Percentiles rank a stretch among this genome's conserved stretches.
Conservation (phyloP, 2,797 vertebrate species). For the Balearica regulorum region DNA sequence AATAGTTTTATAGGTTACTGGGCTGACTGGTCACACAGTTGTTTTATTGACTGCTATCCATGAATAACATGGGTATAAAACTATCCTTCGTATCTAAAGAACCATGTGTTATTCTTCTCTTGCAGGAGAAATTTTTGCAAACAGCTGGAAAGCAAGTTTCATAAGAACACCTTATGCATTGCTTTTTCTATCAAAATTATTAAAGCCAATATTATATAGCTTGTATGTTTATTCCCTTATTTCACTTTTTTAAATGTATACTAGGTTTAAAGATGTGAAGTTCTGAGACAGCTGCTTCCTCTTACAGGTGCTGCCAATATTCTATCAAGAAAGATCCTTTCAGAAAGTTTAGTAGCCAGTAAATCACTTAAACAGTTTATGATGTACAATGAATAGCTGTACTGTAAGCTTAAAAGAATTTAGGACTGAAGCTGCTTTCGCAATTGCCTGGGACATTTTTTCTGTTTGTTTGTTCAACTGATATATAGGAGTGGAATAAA, state of each 20-base stretch:
- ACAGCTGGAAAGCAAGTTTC: not conserved
- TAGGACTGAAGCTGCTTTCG: not conserved
- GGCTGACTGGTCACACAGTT: not conserved
- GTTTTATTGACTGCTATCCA: not conserved
- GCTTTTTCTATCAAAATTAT: not conserved
- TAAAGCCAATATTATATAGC: not conserved
- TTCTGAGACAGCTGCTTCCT: not conserved
- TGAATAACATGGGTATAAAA: not conserved
- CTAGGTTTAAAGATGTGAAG: not conserved
- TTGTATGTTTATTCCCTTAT: not conserved
- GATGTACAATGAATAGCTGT: not conserved
- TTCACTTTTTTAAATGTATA: not conserved
- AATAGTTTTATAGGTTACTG: not conserved
- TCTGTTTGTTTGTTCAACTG: not conserved
- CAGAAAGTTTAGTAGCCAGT: not conserved
- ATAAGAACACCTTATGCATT: not conserved
- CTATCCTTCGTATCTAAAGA: not conserved
- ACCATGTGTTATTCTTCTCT: not conserved
- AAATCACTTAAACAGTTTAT: not conserved
- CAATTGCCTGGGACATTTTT: not conserved
- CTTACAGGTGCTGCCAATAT: not conserved
- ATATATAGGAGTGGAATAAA: not conserved
- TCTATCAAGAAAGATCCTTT: not conserved
- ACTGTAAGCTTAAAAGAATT: not conserved
- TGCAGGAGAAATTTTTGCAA: not conserved